A percentile compares a stretch with the other conserved stretches of the same genome.
Evolutionary conservation across 2,797 vertebrate genomes (phyloP).

Genomic region (Sparus aurata): DNA sequence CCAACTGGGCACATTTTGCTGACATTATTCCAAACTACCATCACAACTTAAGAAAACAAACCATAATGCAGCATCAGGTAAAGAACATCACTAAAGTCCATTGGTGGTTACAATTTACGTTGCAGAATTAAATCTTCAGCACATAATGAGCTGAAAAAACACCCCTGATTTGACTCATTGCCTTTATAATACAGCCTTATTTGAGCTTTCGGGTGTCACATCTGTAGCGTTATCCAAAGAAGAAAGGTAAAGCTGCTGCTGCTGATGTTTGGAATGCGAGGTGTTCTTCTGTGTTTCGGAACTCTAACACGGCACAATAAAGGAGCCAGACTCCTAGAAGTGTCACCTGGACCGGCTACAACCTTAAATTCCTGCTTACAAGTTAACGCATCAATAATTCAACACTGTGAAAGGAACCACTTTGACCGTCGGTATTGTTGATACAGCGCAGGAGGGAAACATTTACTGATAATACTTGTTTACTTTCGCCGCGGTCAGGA

Average conservation of each 20-base stretch:
- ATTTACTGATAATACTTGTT: slow-evolving; percentile 6
- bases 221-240: neutral
- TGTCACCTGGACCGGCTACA: slow-evolving; percentile 47
- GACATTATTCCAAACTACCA: too few species aligned
- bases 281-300: neutral
- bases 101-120: too few species aligned
- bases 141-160: neutral
- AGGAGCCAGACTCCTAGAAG: slow-evolving; percentile 19
- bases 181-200: neutral
- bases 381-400: slow-evolving; percentile 69
- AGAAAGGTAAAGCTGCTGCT: neutral
- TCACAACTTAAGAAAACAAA: too few species aligned
- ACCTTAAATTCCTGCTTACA: slow-evolving; percentile 59
- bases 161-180: neutral
- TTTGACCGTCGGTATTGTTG: slow-evolving; percentile 25
- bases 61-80: too few species aligned
- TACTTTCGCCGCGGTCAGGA: neutral
- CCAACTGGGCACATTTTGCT: neutral
- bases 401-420: slow-evolving; percentile 50
- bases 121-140: neutral
- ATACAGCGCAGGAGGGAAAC: neutral
- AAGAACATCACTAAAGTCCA: neutral
- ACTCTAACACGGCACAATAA: slow-evolving; percentile 15
- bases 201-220: neutral
- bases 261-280: neutral